These are phyloP conservation scores for Heptranchias perlo DNA, from an alignment of 2,113 vertebrate species.

Conservation along the genomic window DNA sequence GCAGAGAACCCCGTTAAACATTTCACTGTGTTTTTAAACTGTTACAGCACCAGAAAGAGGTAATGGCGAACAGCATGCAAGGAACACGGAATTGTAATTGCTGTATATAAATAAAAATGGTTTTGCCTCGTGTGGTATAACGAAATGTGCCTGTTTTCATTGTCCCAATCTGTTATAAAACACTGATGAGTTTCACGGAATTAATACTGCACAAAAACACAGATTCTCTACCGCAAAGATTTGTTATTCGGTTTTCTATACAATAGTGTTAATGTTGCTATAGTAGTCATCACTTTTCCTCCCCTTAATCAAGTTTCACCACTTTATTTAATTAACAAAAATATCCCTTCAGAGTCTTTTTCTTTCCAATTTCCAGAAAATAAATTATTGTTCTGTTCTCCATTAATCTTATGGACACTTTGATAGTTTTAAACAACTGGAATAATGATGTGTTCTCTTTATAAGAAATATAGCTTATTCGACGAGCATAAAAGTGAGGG, in stretches of 20 bases:
- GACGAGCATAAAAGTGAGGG: neutral
- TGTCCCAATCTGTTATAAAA: no score
- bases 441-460: neutral
- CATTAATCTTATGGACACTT: neutral
- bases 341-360: neutral
- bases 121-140: neutral
- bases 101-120: neutral
- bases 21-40: neutral
- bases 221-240: neutral
- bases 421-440: neutral
- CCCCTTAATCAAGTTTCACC: neutral
- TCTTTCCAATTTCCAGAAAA: neutral
- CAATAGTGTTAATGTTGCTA: neutral
- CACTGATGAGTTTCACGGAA: neutral
- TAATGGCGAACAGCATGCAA: neutral
- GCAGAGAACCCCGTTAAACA: neutral
- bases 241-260: neutral
- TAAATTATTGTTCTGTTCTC: neutral
- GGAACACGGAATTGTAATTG: neutral
- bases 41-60: neutral
- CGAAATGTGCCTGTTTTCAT: neutral
- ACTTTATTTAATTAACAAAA: neutral
- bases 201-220: neutral
- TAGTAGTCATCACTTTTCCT: neutral
- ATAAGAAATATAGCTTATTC: neutral